These are phyloP conservation scores for Muscina levida DNA, from an alignment of 2,888 invertebrate genomes.

Conservation along the genomic window DNA sequence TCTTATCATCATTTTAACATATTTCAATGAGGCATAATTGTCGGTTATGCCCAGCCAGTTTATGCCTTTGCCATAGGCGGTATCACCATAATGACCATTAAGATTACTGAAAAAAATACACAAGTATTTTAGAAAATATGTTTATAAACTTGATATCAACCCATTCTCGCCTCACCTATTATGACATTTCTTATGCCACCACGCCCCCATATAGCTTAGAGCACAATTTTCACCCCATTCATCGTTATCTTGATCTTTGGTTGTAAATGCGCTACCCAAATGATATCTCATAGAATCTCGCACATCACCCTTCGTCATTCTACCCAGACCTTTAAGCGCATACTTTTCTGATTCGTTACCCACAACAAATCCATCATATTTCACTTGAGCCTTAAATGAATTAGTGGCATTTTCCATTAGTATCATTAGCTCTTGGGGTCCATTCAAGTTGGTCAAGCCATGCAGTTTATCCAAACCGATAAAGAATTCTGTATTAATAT, in stretches of 20 bases:
- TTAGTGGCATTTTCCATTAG: slow-evolving; percentile 83
- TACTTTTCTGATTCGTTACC: slow-evolving; percentile 24
- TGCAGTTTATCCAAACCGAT: slow-evolving; percentile 85
- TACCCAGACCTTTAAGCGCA: background rate
- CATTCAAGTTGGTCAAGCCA: slow-evolving; percentile 74
- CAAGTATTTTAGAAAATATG: background rate
- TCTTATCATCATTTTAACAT: slow-evolving; percentile 85
- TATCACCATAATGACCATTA: slow-evolving; percentile 83
- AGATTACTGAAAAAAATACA: slow-evolving; percentile 81
- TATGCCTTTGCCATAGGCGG: slow-evolving; percentile 81
- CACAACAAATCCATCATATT: slow-evolving; percentile 14
- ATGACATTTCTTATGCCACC: slow-evolving; percentile 26
- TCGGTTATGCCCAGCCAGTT: slow-evolving; percentile 87
- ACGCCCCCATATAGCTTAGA: background rate
- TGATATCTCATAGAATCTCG: slow-evolving; percentile 18
- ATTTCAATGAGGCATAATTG: slow-evolving; percentile 82
- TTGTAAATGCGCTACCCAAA: slow-evolving; percentile 16
- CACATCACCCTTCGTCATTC: background rate
- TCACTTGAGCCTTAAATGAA: background rate
- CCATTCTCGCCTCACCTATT: background rate
- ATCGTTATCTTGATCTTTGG: slow-evolving; percentile 32
- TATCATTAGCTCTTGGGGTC: slow-evolving; percentile 82
- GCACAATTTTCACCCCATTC: background rate
- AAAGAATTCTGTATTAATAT: slow-evolving; percentile 86
- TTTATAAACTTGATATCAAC: background rate